These are phyloP conservation scores for Eurypyga helias DNA, from an alignment of 2,113 vertebrate species.

Conservation along the genomic window DNA sequence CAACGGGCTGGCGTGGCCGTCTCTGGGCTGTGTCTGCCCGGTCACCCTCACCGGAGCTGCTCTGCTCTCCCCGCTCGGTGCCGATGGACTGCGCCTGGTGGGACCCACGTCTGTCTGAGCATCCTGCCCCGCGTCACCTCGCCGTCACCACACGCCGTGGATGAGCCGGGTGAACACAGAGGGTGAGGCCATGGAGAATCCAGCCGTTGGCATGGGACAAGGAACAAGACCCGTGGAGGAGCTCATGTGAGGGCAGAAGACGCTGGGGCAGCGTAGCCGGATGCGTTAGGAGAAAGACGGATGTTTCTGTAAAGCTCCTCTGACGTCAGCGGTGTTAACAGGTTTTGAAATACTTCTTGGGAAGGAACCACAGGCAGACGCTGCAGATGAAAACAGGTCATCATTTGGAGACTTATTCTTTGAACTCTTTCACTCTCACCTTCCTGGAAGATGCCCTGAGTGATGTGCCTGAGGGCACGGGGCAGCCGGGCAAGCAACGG, in stretches of 20 bases:
- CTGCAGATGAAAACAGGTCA: neutral
- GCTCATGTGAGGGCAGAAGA: neutral
- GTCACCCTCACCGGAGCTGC: neutral
- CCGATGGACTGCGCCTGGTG: rapidly evolving
- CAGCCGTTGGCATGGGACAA: neutral
- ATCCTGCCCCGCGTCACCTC: neutral
- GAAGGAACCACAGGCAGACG: neutral
- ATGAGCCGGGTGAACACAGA: rapidly evolving
- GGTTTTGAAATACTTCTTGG: neutral
- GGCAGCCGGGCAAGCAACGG: neutral
- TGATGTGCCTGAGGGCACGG: rapidly evolving
- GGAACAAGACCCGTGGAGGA: rapidly evolving
- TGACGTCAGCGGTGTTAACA: neutral
- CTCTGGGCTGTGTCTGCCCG: neutral
- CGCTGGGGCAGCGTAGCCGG: neutral
- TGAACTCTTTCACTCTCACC: neutral
- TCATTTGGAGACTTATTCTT: rapidly evolving
- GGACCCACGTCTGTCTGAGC: rapidly evolving
- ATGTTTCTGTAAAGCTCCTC: neutral
- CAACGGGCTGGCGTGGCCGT: neutral
- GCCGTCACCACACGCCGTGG: rapidly evolving
- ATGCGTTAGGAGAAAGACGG: neutral
- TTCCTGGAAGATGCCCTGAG: neutral
- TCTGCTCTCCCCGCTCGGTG: neutral
- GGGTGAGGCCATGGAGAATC: neutral